These are phyloP conservation scores for Tenthredo amoena DNA, from an alignment of 2,888 invertebrate species.

Conservation along the genomic window DNA sequence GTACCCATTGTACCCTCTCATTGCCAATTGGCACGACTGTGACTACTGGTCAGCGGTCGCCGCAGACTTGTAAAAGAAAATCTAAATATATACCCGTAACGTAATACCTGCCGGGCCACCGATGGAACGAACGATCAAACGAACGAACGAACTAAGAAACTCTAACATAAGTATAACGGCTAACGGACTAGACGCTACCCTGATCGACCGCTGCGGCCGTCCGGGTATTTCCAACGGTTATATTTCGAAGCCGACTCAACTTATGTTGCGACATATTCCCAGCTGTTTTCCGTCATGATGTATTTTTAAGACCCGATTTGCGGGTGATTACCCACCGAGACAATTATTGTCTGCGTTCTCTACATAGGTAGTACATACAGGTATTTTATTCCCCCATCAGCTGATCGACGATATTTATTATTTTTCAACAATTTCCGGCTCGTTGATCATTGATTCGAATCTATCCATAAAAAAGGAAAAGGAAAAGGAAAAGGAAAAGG, in stretches of 20 bases:
- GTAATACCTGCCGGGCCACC: conserved; percentile 71
- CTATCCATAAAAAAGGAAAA: not conserved
- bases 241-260: conserved; percentile 44
- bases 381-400: not conserved
- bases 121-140: conserved; percentile 28
- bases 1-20: conserved; percentile 20
- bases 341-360: not conserved
- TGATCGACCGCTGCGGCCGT: conserved; percentile 33
- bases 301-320: conserved; percentile 35
- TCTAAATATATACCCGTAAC: conserved; percentile 77
- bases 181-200: not conserved
- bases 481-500: no score
- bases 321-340: not conserved
- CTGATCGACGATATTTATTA: not conserved
- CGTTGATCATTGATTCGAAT: not conserved
- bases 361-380: not conserved
- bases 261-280: conserved; percentile 31
- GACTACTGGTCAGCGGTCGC: conserved; percentile 20
- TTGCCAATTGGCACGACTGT: conserved; percentile 46
- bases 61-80: conserved; percentile 71
- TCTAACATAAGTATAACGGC: not conserved
- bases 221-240: conserved; percentile 44
- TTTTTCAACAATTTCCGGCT: not conserved
- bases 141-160: conserved; percentile 8
- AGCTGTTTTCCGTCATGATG: conserved; percentile 25